Conservation (phyloP, 2,113 vertebrate genomes). For the Sus scrofa region DNA sequence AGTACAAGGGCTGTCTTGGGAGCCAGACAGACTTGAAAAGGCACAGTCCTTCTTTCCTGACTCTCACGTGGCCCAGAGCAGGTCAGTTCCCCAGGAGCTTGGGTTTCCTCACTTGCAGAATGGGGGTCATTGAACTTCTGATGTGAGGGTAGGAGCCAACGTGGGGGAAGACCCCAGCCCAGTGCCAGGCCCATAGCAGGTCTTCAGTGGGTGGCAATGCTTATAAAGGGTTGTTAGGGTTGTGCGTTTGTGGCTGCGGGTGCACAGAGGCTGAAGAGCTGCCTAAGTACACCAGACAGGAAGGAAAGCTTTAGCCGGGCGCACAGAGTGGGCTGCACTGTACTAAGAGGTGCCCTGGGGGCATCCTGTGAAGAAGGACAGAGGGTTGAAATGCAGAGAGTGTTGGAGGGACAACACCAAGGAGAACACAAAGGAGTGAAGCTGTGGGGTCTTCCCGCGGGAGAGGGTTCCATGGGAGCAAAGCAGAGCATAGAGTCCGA, state of each 20-base stretch:
- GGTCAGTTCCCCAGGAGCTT: not conserved
- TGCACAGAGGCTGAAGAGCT: fast-evolving
- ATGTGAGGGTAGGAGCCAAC: not conserved
- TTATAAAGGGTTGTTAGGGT: not conserved
- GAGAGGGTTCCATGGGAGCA: fast-evolving
- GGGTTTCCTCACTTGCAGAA: not conserved
- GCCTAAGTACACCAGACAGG: no score
- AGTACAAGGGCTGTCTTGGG: not conserved
- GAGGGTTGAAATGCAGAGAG: no score
- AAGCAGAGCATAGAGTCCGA: not conserved
- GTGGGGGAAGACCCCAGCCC: fast-evolving
- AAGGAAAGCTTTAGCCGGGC: not conserved
- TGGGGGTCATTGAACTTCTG: not conserved
- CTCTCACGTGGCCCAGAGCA: not conserved
- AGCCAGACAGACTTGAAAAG: not conserved
- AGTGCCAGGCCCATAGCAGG: not conserved
- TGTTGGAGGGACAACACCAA: not conserved
- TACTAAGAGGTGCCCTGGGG: not conserved
- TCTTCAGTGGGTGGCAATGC: no score
- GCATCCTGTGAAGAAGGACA: not conserved
- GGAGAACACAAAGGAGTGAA: not conserved
- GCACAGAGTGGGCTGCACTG: not conserved
- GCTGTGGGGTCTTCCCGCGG: fast-evolving
- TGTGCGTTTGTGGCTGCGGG: not conserved
- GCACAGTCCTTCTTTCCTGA: not conserved